These are phyloP conservation scores for Sebastes diploproa DNA, from an alignment of 2,797 vertebrate species.

Conservation along the genomic window DNA sequence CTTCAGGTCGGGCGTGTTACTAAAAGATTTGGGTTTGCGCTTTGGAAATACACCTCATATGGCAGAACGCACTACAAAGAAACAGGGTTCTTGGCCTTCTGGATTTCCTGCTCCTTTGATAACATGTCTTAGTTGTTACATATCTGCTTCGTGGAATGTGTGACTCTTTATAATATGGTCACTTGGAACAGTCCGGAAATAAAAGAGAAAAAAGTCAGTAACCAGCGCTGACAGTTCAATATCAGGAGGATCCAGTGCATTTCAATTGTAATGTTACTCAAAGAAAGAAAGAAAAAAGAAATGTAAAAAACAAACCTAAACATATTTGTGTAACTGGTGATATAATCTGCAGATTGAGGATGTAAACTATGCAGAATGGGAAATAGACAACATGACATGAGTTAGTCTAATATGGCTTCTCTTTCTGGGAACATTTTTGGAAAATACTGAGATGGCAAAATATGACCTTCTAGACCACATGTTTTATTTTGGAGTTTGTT, in stretches of 20 bases:
- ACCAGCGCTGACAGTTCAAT: not conserved
- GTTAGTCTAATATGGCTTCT: not conserved
- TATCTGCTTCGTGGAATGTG: not conserved
- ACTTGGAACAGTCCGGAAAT: not conserved
- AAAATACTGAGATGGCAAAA: not conserved
- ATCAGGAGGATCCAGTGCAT: not conserved
- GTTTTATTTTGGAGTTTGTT: not conserved
- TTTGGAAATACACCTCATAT: conserved; percentile 5
- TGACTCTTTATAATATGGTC: not conserved
- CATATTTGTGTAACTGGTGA: not conserved
- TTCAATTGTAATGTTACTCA: not conserved
- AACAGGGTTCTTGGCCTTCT: not conserved
- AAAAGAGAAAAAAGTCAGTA: not conserved
- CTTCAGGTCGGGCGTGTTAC: not conserved
- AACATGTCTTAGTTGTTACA: not conserved
- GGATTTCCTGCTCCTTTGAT: not conserved
- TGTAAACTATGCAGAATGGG: not conserved
- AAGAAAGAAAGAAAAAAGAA: not conserved
- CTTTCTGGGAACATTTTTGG: not conserved
- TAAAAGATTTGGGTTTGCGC: not conserved
- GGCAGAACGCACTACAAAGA: not conserved
- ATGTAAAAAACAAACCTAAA: not conserved
- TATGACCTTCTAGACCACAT: not conserved
- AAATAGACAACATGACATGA: not conserved
- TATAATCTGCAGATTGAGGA: not conserved